These are phyloP conservation scores for Apamea monoglypha DNA, from an alignment of 2,888 invertebrate genomes.

Conservation along the genomic window DNA sequence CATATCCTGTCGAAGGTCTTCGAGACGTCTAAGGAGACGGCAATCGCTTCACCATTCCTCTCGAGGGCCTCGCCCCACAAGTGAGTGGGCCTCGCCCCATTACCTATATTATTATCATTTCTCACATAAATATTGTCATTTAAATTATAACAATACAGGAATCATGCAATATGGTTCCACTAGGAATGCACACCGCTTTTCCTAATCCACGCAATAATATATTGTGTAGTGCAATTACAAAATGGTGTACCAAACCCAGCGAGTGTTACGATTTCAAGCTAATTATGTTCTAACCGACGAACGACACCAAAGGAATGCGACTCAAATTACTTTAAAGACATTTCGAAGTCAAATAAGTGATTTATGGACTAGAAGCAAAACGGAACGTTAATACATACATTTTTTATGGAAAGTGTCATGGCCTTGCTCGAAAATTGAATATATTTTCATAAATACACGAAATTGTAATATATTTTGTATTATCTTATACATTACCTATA, in stretches of 20 bases:
- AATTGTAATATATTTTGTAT: background rate
- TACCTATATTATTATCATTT: background rate
- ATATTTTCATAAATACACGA: slow-evolving; percentile 24
- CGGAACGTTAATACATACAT: slow-evolving; percentile 24
- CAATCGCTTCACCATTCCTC: too few relatives aligned
- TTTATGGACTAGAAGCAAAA: slow-evolving; percentile 24
- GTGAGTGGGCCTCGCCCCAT: too few relatives aligned
- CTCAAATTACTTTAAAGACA: slow-evolving; percentile 45
- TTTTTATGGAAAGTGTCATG: slow-evolving; percentile 19
- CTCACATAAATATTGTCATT: background rate
- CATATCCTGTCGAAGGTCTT: too few relatives aligned
- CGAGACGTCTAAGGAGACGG: too few relatives aligned
- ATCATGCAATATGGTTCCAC: slow-evolving; percentile 19
- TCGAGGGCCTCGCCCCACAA: too few relatives aligned
- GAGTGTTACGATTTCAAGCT: slow-evolving; percentile 52
- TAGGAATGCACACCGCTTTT: slow-evolving; percentile 7
- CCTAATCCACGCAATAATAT: slow-evolving; percentile 42
- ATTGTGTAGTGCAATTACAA: slow-evolving; percentile 57
- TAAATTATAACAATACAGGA: background rate
- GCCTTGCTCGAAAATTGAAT: slow-evolving; percentile 28
- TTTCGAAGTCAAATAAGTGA: slow-evolving; percentile 45
- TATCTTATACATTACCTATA: background rate
- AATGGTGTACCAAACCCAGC: slow-evolving; percentile 32
- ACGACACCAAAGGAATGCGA: slow-evolving; percentile 49
- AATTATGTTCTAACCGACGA: slow-evolving; percentile 51